These are phyloP conservation scores for Halcyon smyrnensis DNA, from an alignment of 2,797 vertebrate genomes.

Conservation along the genomic window DNA sequence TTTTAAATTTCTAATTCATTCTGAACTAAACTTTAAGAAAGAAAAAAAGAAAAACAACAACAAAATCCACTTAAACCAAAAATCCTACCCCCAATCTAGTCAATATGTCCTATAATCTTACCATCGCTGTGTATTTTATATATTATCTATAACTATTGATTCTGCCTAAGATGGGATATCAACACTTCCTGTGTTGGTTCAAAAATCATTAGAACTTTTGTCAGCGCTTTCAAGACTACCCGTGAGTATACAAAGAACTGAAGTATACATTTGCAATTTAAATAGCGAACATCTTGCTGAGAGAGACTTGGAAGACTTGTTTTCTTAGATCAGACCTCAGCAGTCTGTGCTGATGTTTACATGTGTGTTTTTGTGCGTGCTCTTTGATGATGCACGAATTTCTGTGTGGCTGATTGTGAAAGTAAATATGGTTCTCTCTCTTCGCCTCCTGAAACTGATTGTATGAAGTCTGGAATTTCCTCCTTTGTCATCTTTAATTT, in stretches of 20 bases:
- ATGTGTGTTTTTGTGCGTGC: neutral
- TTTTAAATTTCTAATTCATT: neutral
- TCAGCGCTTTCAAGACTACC: neutral
- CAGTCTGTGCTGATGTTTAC: neutral
- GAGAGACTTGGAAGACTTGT: neutral
- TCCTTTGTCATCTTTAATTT: constrained; percentile 67
- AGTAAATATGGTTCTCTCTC: constrained; percentile 49
- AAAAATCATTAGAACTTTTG: neutral
- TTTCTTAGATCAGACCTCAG: neutral
- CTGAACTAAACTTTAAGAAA: neutral
- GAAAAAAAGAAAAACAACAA: too few relatives aligned
- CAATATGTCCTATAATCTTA: neutral
- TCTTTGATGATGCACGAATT: constrained; percentile 60
- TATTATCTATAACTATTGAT: neutral
- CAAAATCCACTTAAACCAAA: neutral
- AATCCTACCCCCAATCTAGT: neutral
- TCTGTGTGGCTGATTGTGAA: constrained; percentile 46
- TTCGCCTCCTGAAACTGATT: constrained; percentile 46
- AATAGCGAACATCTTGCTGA: neutral
- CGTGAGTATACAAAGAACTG: neutral
- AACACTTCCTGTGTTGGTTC: neutral
- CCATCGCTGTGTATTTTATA: neutral
- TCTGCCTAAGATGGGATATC: neutral
- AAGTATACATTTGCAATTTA: neutral
- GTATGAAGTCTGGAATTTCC: constrained; percentile 71